Conservation (phyloP, 2,888 invertebrate genomes). For the Lordiphosa andalusiaca region DNA sequence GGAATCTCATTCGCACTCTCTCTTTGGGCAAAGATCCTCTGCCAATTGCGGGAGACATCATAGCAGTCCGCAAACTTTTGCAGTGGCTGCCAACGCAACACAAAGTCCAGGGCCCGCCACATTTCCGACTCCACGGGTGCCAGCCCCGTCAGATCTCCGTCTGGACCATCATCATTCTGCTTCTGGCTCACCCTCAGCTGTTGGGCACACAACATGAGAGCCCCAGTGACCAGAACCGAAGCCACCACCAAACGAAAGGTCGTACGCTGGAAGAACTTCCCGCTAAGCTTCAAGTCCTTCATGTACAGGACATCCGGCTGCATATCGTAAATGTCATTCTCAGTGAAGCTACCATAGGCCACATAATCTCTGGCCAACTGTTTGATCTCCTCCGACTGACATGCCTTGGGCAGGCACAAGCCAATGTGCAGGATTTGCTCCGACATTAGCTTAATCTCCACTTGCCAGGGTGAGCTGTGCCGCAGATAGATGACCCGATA, state of each 20-base stretch:
- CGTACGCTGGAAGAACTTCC: slow-evolving; percentile 70
- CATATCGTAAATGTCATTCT: slow-evolving; percentile 77
- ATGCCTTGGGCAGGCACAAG: slow-evolving; percentile 81
- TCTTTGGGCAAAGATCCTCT: slow-evolving; percentile 58
- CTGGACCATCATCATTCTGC: slow-evolving; percentile 19
- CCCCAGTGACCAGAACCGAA: slow-evolving; percentile 60
- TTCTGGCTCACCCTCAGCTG: slow-evolving; percentile 43
- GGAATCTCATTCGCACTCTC: slow-evolving; percentile 76
- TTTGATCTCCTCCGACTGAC: slow-evolving; percentile 79
- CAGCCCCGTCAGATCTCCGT: slow-evolving; percentile 20
- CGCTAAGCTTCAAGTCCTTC: slow-evolving; percentile 76
- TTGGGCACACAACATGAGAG: slow-evolving; percentile 67
- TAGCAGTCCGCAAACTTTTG: slow-evolving; percentile 77
- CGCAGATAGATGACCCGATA: slow-evolving; percentile 79
- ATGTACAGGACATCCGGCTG: slow-evolving; percentile 77
- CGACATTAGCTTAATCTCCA: slow-evolving; percentile 79
- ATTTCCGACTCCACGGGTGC: slow-evolving; percentile 62
- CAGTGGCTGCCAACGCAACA: slow-evolving; percentile 53
- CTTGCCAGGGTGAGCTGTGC: slow-evolving; percentile 80
- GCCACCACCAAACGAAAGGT: slow-evolving; percentile 73
- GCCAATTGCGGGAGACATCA: slow-evolving; percentile 73
- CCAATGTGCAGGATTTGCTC: slow-evolving; percentile 82
- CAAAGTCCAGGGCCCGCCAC: slow-evolving; percentile 43
- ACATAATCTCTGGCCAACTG: slow-evolving; percentile 77
- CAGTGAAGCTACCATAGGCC: slow-evolving; percentile 60